Conservation (phyloP, 1,140 invertebrate genomes). For the Polypedilum pembai region DNA sequence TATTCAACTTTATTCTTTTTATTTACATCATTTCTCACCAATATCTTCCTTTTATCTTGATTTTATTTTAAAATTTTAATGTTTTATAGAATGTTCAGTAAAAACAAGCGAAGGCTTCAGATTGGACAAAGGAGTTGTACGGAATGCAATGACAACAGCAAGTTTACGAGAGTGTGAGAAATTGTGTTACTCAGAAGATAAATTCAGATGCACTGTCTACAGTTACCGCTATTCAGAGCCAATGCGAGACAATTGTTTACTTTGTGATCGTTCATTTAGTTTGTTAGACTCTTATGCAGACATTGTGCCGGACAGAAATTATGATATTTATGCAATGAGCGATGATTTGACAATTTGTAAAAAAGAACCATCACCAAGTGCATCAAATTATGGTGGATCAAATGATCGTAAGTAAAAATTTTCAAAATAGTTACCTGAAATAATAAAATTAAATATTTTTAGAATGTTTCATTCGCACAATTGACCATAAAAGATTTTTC, state of each 20-base stretch:
- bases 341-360: conserved; percentile 48
- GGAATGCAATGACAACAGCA: conserved; percentile 54
- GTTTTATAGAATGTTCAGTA: conserved; percentile 71
- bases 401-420: conserved; percentile 39
- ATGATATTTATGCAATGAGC: conserved; percentile 67
- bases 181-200: conserved; percentile 59
- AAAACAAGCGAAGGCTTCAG: conserved; percentile 64
- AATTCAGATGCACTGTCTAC: conserved; percentile 64
- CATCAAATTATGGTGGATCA: conserved; percentile 29
- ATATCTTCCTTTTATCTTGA: no score
- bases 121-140: conserved; percentile 54
- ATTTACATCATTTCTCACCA: conserved; percentile 14
- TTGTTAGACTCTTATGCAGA: conserved; percentile 64
- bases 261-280: conserved; percentile 58
- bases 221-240: conserved; percentile 55
- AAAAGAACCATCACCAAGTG: conserved; percentile 36
- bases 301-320: conserved; percentile 63
- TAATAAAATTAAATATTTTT: conserved; percentile 34
- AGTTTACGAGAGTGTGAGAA: conserved; percentile 65
- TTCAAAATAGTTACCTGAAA: not conserved
- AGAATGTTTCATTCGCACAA: conserved; percentile 75
- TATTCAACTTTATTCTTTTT: conserved; percentile 32
- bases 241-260: conserved; percentile 61
- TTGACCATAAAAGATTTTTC: conserved; percentile 59
- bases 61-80: no score